Evolutionary conservation across 2,888 invertebrate genomes (phyloP).

Genomic region (Callosobruchus maculatus): DNA sequence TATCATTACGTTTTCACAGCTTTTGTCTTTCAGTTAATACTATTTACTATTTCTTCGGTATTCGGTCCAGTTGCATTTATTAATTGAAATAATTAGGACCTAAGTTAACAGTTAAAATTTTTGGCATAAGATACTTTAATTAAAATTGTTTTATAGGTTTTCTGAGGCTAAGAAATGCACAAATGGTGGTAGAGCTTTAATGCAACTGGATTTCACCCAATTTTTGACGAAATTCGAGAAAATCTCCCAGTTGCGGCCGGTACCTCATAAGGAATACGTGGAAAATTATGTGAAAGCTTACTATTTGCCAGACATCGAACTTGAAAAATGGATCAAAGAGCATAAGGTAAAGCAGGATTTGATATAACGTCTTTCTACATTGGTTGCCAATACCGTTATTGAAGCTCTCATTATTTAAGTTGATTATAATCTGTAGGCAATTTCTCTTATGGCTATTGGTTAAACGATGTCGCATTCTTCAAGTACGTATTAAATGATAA

Average conservation of each 20-base stretch:
- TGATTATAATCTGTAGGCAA: too few relatives aligned
- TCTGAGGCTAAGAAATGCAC: slow-evolving; percentile 90
- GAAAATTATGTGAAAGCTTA: slow-evolving; percentile 95
- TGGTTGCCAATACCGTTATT: too few relatives aligned
- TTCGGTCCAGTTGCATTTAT: too few relatives aligned
- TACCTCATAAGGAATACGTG: slow-evolving; percentile 86
- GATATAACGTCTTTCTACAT: too few relatives aligned
- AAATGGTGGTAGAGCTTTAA: slow-evolving; percentile 91
- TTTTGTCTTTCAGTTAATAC: too few relatives aligned
- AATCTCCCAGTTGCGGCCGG: slow-evolving; percentile 76
- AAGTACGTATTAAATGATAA: too few relatives aligned
- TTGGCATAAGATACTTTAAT: too few relatives aligned
- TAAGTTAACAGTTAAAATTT: neutral
- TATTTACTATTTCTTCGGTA: too few relatives aligned
- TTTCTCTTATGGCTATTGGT: too few relatives aligned
- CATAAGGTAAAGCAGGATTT: slow-evolving; percentile 63
- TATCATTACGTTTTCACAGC: neutral
- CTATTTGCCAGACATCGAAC: slow-evolving; percentile 82
- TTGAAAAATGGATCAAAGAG: slow-evolving; percentile 86
- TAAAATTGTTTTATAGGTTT: slow-evolving; percentile 54
- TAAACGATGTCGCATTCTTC: too few relatives aligned
- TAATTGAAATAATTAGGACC: neutral
- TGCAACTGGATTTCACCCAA: slow-evolving; percentile 97
- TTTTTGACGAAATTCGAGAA: slow-evolving; percentile 87
- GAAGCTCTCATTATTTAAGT: too few relatives aligned